phyloP scores from a whole-genome alignment of 2,888 invertebrate species.

The Limulus polyphemus region DNA sequence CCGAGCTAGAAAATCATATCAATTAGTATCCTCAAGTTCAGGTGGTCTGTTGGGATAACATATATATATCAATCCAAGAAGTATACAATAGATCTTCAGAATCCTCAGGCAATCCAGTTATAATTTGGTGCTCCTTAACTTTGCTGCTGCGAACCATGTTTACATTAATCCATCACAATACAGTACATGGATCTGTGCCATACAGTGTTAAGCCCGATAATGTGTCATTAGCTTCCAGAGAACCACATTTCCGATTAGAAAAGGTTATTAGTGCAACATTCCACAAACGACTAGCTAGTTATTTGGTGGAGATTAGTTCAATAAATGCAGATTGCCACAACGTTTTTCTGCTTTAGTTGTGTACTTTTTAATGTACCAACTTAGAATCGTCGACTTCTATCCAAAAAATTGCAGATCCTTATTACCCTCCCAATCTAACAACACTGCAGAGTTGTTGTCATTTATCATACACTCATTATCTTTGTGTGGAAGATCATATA shows the following conservation, averaged over 20 bases:
- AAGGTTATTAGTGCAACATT: neutral
- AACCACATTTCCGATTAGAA: constrained; percentile 2
- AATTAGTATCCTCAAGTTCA: neutral
- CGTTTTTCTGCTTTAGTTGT: constrained; percentile 3
- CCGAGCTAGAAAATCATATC: neutral
- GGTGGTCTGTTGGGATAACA: neutral
- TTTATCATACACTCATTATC: too few relatives aligned
- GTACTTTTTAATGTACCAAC: too few relatives aligned
- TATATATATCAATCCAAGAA: neutral
- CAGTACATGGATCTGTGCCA: neutral
- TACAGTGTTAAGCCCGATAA: neutral
- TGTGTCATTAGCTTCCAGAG: constrained; percentile 5
- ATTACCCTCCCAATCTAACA: constrained; percentile 4
- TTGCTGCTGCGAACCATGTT: neutral
- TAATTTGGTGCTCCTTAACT: neutral
- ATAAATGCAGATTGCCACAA: neutral
- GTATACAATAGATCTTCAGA: neutral
- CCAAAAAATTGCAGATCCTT: constrained; percentile 1
- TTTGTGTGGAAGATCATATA: too few relatives aligned
- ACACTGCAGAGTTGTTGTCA: neutral
- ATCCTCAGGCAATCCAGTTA: neutral
- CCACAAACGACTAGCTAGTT: neutral
- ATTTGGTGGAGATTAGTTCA: neutral
- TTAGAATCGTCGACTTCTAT: too few relatives aligned
- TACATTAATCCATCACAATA: constrained; percentile 1